Evolutionary conservation across 2,797 vertebrate genomes (phyloP).

Genomic region (Pseudochirops cupreus): DNA sequence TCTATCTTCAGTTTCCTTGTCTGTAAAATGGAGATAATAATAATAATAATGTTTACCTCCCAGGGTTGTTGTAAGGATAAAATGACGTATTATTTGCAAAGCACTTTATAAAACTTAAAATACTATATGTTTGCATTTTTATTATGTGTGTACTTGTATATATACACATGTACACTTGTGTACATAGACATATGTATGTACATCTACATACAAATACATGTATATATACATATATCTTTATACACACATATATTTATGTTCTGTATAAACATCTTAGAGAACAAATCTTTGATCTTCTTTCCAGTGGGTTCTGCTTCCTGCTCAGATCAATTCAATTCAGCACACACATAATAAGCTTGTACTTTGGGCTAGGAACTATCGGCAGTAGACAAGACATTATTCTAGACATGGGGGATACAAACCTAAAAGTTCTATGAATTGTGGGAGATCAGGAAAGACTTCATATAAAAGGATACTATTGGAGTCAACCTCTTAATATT

Average conservation of each 20-base stretch:
- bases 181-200: too few relatives aligned
- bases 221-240: not conserved
- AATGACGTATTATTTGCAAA: not conserved
- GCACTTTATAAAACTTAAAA: not conserved
- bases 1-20: not conserved
- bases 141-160: not conserved
- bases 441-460: not conserved
- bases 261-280: not conserved
- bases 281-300: not conserved
- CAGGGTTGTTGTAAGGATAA: not conserved
- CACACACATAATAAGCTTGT: not conserved
- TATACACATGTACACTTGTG: too few relatives aligned
- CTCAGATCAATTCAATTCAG: not conserved
- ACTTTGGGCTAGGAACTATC: not conserved
- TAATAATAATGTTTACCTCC: not conserved
- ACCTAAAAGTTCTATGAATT: not conserved
- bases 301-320: not conserved
- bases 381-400: not conserved
- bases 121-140: not conserved
- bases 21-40: not conserved
- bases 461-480: not conserved
- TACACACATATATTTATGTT: not conserved
- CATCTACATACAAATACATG: too few relatives aligned
- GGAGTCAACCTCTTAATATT: not conserved
- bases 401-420: not conserved